These are phyloP conservation scores for Otolemur crassicaudatus DNA, from an alignment of 2,797 vertebrate species.

Conservation along the genomic window DNA sequence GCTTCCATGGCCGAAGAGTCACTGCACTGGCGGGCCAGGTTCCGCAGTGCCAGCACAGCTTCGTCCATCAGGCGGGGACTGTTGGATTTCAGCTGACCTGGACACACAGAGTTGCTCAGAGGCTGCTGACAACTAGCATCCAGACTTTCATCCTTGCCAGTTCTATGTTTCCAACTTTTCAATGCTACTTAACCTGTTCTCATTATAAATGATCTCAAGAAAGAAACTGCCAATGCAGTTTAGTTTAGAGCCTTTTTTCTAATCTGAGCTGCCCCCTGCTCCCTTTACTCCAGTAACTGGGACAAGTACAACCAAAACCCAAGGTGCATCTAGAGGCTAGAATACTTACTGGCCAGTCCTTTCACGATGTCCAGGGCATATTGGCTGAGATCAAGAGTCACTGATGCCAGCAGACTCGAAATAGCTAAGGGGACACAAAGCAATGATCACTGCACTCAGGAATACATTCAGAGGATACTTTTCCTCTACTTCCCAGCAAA, in stretches of 20 bases:
- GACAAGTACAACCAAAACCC: constrained; percentile 57
- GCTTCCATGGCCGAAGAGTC: constrained; percentile 93
- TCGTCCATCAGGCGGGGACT: constrained; percentile 95
- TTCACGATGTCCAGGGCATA: constrained; percentile 97
- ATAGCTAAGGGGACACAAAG: constrained; percentile 89
- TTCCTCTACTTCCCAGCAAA: not conserved
- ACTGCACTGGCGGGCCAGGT: constrained; percentile 96
- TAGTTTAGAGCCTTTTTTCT: not conserved
- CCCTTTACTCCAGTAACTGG: constrained; percentile 39
- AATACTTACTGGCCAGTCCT: constrained; percentile 94
- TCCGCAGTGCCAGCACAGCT: constrained; percentile 94
- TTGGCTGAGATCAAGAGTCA: constrained; percentile 98
- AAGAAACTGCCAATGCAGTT: not conserved
- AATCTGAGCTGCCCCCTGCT: not conserved
- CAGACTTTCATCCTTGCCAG: not conserved
- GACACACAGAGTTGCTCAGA: constrained; percentile 36
- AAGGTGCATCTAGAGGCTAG: not conserved
- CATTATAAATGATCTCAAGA: constrained; percentile 5
- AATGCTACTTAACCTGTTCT: not conserved
- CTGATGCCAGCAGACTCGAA: constrained; percentile 93
- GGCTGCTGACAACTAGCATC: not conserved
- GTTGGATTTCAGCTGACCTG: constrained; percentile 97
- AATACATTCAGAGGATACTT: not conserved
- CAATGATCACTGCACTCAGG: not conserved
- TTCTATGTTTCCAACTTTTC: not conserved